phyloP scores from a whole-genome alignment of 92 coral and sea anemone genomes.

The Muricea muricata region DNA sequence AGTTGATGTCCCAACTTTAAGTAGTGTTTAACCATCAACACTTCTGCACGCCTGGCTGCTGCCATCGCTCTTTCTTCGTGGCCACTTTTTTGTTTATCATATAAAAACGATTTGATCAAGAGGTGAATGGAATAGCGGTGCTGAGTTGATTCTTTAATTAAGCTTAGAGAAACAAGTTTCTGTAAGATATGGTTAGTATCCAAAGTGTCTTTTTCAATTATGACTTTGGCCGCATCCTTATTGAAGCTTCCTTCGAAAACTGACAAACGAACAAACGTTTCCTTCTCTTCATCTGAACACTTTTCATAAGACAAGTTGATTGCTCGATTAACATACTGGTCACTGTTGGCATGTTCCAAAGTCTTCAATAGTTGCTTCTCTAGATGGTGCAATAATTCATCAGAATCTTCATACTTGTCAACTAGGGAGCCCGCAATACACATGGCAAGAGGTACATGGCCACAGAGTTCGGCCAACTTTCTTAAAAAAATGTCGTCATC shows the following conservation, averaged over 20 bases:
- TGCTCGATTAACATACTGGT: not conserved
- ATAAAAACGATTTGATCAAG: not conserved
- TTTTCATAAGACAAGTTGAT: not conserved
- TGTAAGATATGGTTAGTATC: not conserved
- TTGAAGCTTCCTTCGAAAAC: conserved; percentile 9
- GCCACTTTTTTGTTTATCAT: not conserved
- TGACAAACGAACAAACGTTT: not conserved
- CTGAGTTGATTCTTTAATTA: not conserved
- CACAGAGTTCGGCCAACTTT: conserved; percentile 9
- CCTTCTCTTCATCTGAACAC: not conserved
- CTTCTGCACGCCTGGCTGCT: not conserved
- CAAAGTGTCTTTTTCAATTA: not conserved
- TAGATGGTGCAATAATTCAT: not conserved
- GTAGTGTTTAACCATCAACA: conserved; percentile 1
- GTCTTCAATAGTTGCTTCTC: not conserved
- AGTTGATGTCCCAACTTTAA: not conserved
- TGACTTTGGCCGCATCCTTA: not conserved
- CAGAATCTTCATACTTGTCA: not conserved
- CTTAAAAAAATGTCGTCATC: not conserved
- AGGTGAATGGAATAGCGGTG: conserved; percentile 3
- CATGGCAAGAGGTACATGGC: conserved; percentile 24
- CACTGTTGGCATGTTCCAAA: not conserved
- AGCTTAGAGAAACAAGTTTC: not conserved
- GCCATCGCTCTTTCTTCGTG: not conserved
- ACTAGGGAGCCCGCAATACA: not conserved